A percentile compares a stretch with the other conserved stretches of the same genome.
Evolutionary conservation across 2,113 vertebrate genomes (phyloP).

Genomic region (Sceloporus undulatus): DNA sequence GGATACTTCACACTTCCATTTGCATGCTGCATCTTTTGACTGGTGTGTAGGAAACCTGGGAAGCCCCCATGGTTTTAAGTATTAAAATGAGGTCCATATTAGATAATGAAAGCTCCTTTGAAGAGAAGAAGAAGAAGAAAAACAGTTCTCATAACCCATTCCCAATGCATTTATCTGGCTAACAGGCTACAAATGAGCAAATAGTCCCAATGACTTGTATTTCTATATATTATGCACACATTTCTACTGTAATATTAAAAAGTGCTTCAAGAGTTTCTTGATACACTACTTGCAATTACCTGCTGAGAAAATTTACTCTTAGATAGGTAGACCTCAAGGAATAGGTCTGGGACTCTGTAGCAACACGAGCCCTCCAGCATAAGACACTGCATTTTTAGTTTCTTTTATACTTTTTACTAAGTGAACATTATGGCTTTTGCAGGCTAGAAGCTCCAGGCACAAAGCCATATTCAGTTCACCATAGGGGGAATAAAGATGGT

Average conservation of each 20-base stretch:
- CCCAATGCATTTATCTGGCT: not conserved
- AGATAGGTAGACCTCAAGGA: no score
- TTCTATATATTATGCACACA: not conserved
- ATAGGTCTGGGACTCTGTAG: no score
- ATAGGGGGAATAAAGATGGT: not conserved
- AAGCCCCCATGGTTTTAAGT: not conserved
- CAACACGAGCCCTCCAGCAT: no score
- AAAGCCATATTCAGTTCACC: no score
- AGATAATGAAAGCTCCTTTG: not conserved
- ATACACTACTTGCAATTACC: not conserved
- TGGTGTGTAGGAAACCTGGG: not conserved
- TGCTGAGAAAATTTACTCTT: no score
- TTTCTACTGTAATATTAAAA: not conserved
- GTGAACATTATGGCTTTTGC: not conserved
- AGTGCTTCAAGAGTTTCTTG: not conserved
- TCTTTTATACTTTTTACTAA: not conserved
- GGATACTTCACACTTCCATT: not conserved
- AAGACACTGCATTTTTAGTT: no score
- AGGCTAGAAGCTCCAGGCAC: not conserved
- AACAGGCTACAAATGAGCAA: not conserved
- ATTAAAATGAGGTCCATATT: not conserved
- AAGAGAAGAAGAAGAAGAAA: not conserved
- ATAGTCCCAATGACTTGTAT: not conserved
- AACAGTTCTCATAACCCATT: not conserved
- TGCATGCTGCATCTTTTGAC: not conserved